Conservation (phyloP, 2,888 invertebrate genomes). For the Ctenicera cuprea region DNA sequence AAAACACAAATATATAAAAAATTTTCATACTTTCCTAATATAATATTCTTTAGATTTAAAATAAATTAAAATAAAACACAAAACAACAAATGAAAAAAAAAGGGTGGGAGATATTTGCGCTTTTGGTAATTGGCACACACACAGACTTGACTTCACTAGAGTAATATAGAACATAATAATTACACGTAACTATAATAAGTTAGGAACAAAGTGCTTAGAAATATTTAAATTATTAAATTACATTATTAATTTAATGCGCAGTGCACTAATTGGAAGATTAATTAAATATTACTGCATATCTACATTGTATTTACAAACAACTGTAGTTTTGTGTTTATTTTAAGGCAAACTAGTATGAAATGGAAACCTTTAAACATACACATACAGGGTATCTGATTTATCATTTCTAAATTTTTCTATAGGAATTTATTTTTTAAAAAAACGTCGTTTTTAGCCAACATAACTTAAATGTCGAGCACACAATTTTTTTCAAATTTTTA, state of each 20-base stretch:
- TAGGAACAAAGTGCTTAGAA: slow-evolving; percentile 73
- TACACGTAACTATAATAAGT: slow-evolving; percentile 65
- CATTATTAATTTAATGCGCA: slow-evolving; percentile 66
- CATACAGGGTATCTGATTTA: no score
- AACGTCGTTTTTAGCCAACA: no score
- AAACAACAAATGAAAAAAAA: slow-evolving; percentile 28
- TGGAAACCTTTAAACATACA: not conserved
- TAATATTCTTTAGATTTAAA: slow-evolving; percentile 42
- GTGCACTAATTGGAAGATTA: slow-evolving; percentile 67
- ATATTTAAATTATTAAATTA: slow-evolving; percentile 69
- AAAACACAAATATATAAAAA: slow-evolving; percentile 65
- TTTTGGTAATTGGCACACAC: slow-evolving; percentile 64
- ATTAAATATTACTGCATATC: slow-evolving; percentile 65
- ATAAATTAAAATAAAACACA: slow-evolving; percentile 56
- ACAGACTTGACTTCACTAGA: slow-evolving; percentile 63
- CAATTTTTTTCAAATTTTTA: no score
- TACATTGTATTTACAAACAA: slow-evolving; percentile 63
- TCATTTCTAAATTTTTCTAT: no score
- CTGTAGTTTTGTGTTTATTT: slow-evolving; percentile 42
- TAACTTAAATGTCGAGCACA: no score
- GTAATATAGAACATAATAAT: slow-evolving; percentile 66
- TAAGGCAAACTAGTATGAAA: slow-evolving; percentile 30
- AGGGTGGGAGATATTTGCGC: slow-evolving; percentile 62
- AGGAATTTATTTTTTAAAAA: no score
- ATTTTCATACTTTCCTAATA: not conserved